Percentiles rank a stretch among this genome's conserved stretches.
Evolutionary conservation across 2,888 invertebrate genomes (phyloP).

Genomic region (Thera obeliscata): DNA sequence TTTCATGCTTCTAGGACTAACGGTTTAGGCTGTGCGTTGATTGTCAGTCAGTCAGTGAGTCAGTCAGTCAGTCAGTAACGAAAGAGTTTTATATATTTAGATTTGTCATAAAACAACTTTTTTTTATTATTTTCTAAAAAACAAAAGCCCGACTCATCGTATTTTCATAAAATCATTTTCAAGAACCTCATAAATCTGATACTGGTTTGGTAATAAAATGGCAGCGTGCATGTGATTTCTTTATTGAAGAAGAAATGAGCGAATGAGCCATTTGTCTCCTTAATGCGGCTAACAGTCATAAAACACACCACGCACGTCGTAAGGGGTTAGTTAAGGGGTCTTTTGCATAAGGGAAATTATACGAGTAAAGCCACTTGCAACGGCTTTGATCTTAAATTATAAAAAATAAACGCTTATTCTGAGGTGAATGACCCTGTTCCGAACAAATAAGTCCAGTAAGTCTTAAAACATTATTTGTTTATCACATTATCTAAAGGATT

Average conservation of each 20-base stretch:
- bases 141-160: no score
- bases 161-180: no score
- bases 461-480: no score
- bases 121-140: no score
- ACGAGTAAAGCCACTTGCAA: conserved; percentile 10
- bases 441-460: no score
- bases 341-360: conserved; percentile 35
- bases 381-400: conserved; percentile 25
- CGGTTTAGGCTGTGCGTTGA: no score
- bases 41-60: no score
- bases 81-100: no score
- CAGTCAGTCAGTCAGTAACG: no score
- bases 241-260: conserved; percentile 25
- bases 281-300: conserved; percentile 34
- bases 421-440: not conserved
- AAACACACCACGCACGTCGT: conserved; percentile 35
- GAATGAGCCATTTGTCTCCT: conserved; percentile 30
- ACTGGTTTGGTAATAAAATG: conserved; percentile 7
- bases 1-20: no score
- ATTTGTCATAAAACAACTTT: no score
- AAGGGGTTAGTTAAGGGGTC: conserved; percentile 30
- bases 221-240: conserved; percentile 24
- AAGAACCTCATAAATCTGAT: not conserved
- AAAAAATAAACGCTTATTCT: not conserved
- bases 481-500: no score